phyloP scores from a whole-genome alignment of 2,888 invertebrate species.

The Zaprionus obscuricornis region DNA sequence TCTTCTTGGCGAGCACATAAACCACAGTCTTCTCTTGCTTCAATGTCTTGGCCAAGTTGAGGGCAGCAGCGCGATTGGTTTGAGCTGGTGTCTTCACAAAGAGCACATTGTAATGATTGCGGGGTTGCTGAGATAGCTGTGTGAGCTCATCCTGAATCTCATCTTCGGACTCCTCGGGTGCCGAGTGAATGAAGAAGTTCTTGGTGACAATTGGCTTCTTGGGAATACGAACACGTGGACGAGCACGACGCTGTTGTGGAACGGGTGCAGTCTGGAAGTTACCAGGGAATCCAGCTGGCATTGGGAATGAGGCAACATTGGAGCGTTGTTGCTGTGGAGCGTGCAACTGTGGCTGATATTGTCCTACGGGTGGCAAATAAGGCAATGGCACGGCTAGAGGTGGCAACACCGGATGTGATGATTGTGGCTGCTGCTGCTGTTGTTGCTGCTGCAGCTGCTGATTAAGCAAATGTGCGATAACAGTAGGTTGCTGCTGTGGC shows the following conservation, averaged over 20 bases:
- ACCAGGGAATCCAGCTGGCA: conserved; percentile 68
- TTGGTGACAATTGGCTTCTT: conserved; percentile 81
- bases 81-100: conserved; percentile 82
- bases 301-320: conserved; percentile 45
- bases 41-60: conserved; percentile 78
- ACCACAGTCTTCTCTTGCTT: conserved; percentile 83
- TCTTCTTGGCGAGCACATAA: conserved; percentile 83
- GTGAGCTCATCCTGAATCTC: conserved; percentile 80
- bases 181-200: conserved; percentile 82
- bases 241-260: conserved; percentile 66
- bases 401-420: conserved; percentile 57
- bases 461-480: conserved; percentile 45
- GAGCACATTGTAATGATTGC: conserved; percentile 82
- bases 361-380: conserved; percentile 59
- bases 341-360: conserved; percentile 37
- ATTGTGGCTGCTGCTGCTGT: conserved; percentile 31
- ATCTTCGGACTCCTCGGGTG: conserved; percentile 82
- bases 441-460: conserved; percentile 67
- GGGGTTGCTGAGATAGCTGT: conserved; percentile 76
- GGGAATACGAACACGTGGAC: conserved; percentile 70
- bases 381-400: conserved; percentile 57
- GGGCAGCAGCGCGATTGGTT: conserved; percentile 76
- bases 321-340: conserved; percentile 24
- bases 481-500: conserved; percentile 14
- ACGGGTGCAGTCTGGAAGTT: conserved; percentile 71